A percentile compares a stretch with the other conserved stretches of the same genome.
phyloP scores from a whole-genome alignment of 1,140 invertebrate genomes.

The Drosophila dunni region DNA sequence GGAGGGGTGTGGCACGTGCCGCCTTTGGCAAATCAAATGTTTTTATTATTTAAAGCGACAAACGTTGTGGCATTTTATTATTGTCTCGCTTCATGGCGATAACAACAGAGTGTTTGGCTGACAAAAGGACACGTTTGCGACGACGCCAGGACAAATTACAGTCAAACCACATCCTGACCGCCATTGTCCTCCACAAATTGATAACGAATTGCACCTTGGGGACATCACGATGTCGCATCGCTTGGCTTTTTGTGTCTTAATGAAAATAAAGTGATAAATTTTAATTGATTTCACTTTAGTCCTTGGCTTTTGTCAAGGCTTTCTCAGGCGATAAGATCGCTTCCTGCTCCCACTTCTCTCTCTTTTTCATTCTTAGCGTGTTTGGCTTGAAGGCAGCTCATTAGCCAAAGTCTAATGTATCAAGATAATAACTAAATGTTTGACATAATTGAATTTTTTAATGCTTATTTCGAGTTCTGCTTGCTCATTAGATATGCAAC shows the following conservation, averaged over 20 bases:
- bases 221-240: constrained; percentile 25
- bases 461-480: neutral
- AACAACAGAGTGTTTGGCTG: constrained; percentile 26
- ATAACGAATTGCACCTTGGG: constrained; percentile 81
- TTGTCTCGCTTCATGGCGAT: constrained; percentile 64
- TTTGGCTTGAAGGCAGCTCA: constrained; percentile 45
- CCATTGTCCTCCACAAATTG: constrained; percentile 69
- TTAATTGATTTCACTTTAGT: constrained; percentile 79
- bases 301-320: constrained; percentile 32
- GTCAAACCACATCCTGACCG: constrained; percentile 72
- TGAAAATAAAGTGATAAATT: constrained; percentile 77
- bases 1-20: constrained; percentile 63
- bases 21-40: constrained; percentile 79
- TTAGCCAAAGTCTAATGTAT: constrained; percentile 74
- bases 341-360: neutral
- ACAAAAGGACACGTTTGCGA: constrained; percentile 5
- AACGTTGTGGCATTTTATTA: constrained; percentile 74
- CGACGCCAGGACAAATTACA: constrained; percentile 74
- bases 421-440: constrained; percentile 62
- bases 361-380: neutral
- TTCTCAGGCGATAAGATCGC: constrained; percentile 53
- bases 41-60: constrained; percentile 83
- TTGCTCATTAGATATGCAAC: constrained; percentile 14
- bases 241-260: constrained; percentile 59
- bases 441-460: constrained; percentile 78